These are phyloP conservation scores for Bursaphelenchus mucronatus DNA, from an alignment of 1,140 invertebrate genomes.

Conservation along the genomic window DNA sequence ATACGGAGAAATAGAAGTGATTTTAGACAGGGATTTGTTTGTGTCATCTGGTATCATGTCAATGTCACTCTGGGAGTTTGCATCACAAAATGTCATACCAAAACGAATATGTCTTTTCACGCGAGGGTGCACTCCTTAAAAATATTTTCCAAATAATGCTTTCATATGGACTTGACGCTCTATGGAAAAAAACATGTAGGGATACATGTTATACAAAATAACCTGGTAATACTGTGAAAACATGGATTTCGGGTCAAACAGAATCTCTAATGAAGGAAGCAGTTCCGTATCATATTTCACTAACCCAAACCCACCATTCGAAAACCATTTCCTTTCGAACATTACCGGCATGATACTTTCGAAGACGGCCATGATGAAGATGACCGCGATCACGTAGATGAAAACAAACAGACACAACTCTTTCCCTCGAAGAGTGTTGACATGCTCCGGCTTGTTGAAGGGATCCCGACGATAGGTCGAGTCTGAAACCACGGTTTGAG, in stretches of 20 bases:
- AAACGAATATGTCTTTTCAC: too few species aligned
- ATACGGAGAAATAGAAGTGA: too few species aligned
- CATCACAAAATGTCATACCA: too few species aligned
- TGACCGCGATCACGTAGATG: conserved; percentile 19
- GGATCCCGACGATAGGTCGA: conserved; percentile 3
- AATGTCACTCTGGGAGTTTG: too few species aligned
- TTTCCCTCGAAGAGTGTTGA: conserved; percentile 14
- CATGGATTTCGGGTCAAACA: background rate
- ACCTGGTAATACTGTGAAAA: too few species aligned
- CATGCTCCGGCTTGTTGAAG: conserved; percentile 6
- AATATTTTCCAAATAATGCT: background rate
- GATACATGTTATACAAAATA: too few species aligned
- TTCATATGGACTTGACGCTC: too few species aligned
- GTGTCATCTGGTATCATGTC: too few species aligned
- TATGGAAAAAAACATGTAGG: too few species aligned
- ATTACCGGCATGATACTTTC: conserved; percentile 28
- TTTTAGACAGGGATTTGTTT: too few species aligned
- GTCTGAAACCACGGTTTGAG: background rate
- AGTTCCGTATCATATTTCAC: background rate
- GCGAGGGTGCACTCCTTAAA: too few species aligned
- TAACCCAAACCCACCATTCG: background rate
- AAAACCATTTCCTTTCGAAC: conserved; percentile 7
- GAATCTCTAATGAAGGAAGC: background rate
- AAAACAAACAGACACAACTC: conserved; percentile 28
- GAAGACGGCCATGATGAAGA: conserved; percentile 23